Conservation (phyloP, 2,888 invertebrate genomes). For the Eristalis arbustorum region DNA sequence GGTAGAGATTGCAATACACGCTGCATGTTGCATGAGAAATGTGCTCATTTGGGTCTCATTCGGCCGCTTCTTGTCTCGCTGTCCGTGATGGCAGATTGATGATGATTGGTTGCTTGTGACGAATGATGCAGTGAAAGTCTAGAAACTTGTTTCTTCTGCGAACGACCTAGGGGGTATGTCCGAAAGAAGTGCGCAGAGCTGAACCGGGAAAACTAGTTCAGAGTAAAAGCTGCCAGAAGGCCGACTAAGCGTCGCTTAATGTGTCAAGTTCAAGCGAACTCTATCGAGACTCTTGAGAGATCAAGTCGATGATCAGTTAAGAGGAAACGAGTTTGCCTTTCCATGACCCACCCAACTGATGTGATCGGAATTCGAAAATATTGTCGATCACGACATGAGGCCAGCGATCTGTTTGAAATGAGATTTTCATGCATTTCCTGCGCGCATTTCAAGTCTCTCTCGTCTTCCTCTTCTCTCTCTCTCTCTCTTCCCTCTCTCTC, state of each 20-base stretch:
- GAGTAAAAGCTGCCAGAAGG: not conserved
- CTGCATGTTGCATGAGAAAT: constrained; percentile 14
- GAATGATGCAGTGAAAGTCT: not conserved
- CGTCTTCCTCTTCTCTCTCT: too few relatives aligned
- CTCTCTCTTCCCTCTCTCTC: too few relatives aligned
- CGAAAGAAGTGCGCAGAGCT: not conserved
- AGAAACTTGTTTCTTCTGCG: not conserved
- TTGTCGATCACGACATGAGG: too few relatives aligned
- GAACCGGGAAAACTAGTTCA: not conserved
- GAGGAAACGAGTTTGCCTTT: too few relatives aligned
- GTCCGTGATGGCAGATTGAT: not conserved
- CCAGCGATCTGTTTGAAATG: too few relatives aligned
- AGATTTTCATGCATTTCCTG: too few relatives aligned
- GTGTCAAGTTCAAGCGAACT: not conserved
- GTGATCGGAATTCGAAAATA: too few relatives aligned
- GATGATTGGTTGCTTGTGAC: not conserved
- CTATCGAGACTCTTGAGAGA: not conserved
- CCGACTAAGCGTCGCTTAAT: not conserved
- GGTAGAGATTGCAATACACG: not conserved
- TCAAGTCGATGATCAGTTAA: too few relatives aligned
- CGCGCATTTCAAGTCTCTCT: too few relatives aligned
- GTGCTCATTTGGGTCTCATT: too few relatives aligned
- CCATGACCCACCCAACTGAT: too few relatives aligned
- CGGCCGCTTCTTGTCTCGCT: too few relatives aligned
- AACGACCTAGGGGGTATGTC: not conserved